phyloP scores from a whole-genome alignment of 2,888 invertebrate genomes.

The Caenorhabditis afra region DNA sequence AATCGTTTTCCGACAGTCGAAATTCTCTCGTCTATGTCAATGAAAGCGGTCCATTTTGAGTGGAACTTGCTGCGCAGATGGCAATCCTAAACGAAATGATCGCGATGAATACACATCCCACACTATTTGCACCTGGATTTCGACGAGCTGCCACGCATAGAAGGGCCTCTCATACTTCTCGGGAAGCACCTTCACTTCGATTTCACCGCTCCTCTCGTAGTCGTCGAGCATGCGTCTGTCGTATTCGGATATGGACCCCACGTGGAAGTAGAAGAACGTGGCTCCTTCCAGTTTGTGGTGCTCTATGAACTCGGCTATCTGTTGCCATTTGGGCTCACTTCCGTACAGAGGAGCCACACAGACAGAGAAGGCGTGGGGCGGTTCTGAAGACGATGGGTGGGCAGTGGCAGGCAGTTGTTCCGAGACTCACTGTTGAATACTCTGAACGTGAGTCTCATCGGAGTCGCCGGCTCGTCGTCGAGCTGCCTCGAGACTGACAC shows the following conservation, averaged over 20 bases:
- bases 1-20: background rate
- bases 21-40: slow-evolving; percentile 51
- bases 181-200: slow-evolving; percentile 28
- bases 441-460: slow-evolving; percentile 15
- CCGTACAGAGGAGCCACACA: slow-evolving; percentile 40
- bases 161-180: slow-evolving; percentile 36
- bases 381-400: slow-evolving; percentile 15
- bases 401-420: too few relatives aligned
- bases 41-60: slow-evolving; percentile 49
- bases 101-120: too few relatives aligned
- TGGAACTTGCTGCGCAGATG: slow-evolving; percentile 37
- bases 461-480: background rate
- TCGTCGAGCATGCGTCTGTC: slow-evolving; percentile 32
- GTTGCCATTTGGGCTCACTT: slow-evolving; percentile 33
- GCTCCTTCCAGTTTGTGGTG: slow-evolving; percentile 34
- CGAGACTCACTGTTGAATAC: slow-evolving; percentile 15
- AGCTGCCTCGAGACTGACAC: slow-evolving; percentile 21
- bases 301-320: slow-evolving; percentile 29
- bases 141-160: slow-evolving; percentile 33
- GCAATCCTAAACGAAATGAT: slow-evolving; percentile 28
- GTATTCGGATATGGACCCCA: slow-evolving; percentile 26
- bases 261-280: slow-evolving; percentile 29
- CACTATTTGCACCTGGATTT: slow-evolving; percentile 26
- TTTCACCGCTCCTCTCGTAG: slow-evolving; percentile 39
- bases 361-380: slow-evolving; percentile 9